A percentile compares a stretch with the other conserved stretches of the same genome.
Evolutionary conservation across 2,113 vertebrate species (phyloP).

Genomic region (Platycercus adscitus): DNA sequence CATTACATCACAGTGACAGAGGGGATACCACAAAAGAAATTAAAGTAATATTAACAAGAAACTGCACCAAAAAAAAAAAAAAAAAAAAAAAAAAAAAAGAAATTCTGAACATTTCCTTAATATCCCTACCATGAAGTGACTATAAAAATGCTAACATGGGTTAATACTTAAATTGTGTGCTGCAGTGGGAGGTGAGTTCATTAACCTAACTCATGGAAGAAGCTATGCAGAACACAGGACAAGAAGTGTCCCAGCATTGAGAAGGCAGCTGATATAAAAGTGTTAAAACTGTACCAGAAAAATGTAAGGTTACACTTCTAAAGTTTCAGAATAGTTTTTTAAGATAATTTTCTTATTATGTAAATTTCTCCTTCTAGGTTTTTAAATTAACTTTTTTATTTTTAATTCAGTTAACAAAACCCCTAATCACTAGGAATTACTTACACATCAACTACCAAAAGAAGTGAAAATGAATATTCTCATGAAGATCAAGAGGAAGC

Average conservation of each 20-base stretch:
- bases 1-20: background rate
- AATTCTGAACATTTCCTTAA: background rate
- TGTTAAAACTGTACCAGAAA: background rate
- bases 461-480: background rate
- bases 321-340: background rate
- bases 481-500: background rate
- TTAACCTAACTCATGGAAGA: background rate
- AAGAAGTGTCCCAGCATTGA: background rate
- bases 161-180: background rate
- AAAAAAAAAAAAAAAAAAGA: background rate
- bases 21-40: background rate
- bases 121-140: fast-evolving
- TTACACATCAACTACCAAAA: background rate
- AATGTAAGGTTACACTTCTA: background rate
- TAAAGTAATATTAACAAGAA: background rate
- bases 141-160: background rate
- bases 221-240: background rate
- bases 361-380: background rate
- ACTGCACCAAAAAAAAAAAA: background rate
- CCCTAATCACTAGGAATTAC: background rate
- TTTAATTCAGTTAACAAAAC: background rate
- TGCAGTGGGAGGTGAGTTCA: background rate
- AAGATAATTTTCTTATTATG: background rate
- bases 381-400: background rate
- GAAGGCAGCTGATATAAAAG: background rate